Evolutionary conservation across 2,113 vertebrate species (phyloP), one percentile per base, ranked within the genome.

Genomic region (Oryzias celebensis): DNA sequence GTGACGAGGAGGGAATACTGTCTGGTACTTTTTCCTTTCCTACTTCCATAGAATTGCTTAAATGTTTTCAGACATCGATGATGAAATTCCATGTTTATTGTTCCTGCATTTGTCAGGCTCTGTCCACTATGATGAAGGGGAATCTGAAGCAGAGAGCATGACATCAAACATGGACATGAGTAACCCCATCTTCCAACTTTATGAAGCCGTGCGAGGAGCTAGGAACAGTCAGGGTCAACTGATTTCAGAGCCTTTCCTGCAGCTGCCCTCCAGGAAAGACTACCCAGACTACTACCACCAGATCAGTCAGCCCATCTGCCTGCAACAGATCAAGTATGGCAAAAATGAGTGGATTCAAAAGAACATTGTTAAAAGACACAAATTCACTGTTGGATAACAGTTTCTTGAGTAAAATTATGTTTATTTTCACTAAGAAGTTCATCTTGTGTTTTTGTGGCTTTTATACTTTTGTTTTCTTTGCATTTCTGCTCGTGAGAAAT

Each of bases 261-360:
- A 98, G 87, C 91, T 99, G 65, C 97, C 97, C 59, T 96, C 94
- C 71, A 96, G 95, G 89, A 99, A 99, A 80, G 97, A 99, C 75
- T 98, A 98, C 70, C 96, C 97, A 2, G 94, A 99, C 91, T 99
- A 99, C 90, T 99, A 94, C 87, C 95, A 96, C 68, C 97, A 98
- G 85, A 98, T 97, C 85, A 96, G 90, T 88, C 90, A 95, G 59
- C 97, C 97, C 45, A 91, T 97, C 87, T 97, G 96, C 41, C 87
- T 99, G 49, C 94, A 94, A 65, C 95, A 96, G 77, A 98, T 99
- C 86, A 96, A 96, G 97, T 99, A 94, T 83, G 91, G 59, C 62
- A 55, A 20, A 44, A 24, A 15, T 47, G 17, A 2, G 26, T 28
- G 26, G 36, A 36, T 12, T 2, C 3, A 36, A 10, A 36, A 36